Percentiles rank a stretch among this genome's conserved stretches.
Conservation (phyloP, 2,113 vertebrate species). For the Odontophorus gujanensis region DNA sequence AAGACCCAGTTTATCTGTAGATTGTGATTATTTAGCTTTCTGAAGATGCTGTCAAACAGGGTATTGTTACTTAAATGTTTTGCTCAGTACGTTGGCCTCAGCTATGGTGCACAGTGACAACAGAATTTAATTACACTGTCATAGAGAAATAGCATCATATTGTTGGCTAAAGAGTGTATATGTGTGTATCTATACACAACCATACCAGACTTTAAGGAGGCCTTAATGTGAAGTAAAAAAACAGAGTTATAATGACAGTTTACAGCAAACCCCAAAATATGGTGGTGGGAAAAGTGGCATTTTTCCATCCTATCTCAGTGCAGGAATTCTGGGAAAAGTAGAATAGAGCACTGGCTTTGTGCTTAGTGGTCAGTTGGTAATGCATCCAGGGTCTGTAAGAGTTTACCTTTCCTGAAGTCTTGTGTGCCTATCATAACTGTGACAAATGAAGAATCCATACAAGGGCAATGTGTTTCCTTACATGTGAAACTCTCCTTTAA, state of each 20-base stretch:
- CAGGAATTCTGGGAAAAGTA: not conserved
- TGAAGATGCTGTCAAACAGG: not conserved
- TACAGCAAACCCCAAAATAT: not conserved
- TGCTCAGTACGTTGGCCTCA: not conserved
- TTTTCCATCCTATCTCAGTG: not conserved
- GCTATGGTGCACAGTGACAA: not conserved
- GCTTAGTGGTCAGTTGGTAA: not conserved
- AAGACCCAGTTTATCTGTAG: not conserved
- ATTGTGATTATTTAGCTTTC: not conserved
- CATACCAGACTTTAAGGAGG: not conserved
- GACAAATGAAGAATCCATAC: not conserved
- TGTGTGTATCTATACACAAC: not conserved
- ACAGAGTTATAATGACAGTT: not conserved
- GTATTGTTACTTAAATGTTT: not conserved
- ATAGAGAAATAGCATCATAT: not conserved
- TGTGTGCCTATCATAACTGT: not conserved
- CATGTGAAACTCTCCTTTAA: not conserved
- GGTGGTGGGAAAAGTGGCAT: not conserved
- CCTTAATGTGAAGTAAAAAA: not conserved
- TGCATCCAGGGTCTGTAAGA: not conserved
- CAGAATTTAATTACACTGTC: conserved; percentile 6
- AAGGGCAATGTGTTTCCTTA: not conserved
- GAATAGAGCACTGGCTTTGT: not conserved
- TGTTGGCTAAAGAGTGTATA: not conserved
- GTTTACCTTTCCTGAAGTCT: not conserved